Percentiles rank a stretch among this genome's conserved stretches.
phyloP scores from a whole-genome alignment of 2,797 vertebrate genomes.

The Aldrovandia affinis region DNA sequence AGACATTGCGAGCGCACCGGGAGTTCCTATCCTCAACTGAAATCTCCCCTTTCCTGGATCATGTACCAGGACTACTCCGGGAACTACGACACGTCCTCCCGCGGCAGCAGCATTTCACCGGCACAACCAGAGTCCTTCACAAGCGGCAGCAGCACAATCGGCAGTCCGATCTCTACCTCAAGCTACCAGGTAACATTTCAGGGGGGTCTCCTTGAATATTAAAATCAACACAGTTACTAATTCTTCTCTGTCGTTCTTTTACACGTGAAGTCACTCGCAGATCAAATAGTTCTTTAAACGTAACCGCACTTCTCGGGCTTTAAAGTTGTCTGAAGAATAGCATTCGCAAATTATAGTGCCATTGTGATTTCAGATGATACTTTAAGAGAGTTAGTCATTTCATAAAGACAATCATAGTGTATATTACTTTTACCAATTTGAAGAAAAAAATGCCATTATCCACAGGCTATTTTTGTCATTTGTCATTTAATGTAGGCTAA shows the following conservation, averaged over 20 bases:
- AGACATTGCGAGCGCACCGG: constrained; percentile 57
- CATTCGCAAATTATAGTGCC: neutral
- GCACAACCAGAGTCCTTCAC: constrained; percentile 91
- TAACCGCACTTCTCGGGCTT: neutral
- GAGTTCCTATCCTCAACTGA: constrained; percentile 55
- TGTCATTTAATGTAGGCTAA: neutral
- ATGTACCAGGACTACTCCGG: constrained; percentile 99
- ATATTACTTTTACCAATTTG: neutral
- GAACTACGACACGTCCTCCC: constrained; percentile 97
- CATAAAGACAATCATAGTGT: neutral
- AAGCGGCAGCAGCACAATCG: constrained; percentile 82
- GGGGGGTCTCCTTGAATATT: neutral
- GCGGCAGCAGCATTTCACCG: constrained; percentile 95
- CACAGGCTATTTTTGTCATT: neutral
- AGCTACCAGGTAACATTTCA: constrained; percentile 80
- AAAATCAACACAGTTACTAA: neutral
- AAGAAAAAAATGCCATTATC: neutral
- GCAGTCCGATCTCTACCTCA: constrained; percentile 80
- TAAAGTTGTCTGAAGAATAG: neutral
- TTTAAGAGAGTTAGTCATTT: no score
- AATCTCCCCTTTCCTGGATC: constrained; percentile 78
- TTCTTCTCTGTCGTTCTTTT: neutral
- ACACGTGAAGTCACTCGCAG: neutral
- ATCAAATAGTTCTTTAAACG: neutral
- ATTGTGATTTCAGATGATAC: neutral